These are phyloP conservation scores for Oreochromis mossambicus DNA, from an alignment of 2,797 vertebrate genomes.

Conservation along the genomic window DNA sequence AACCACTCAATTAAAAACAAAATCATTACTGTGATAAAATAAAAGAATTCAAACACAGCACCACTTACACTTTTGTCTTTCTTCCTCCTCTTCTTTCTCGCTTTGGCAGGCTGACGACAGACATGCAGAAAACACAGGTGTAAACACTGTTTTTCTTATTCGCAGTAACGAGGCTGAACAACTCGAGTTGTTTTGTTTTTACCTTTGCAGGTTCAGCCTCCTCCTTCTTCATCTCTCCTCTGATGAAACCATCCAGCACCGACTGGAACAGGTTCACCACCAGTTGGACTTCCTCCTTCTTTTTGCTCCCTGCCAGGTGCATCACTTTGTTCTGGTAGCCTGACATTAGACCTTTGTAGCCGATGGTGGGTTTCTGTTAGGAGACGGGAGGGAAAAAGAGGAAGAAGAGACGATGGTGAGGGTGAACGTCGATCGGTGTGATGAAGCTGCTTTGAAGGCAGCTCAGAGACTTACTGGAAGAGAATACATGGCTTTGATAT, in stretches of 20 bases:
- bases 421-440: neutral
- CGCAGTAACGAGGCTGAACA: neutral
- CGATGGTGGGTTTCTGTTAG: constrained; percentile 77
- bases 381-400: neutral
- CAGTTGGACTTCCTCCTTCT: constrained; percentile 87
- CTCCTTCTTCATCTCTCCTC: constrained; percentile 87
- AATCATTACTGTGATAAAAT: neutral
- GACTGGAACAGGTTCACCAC: constrained; percentile 98
- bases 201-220: constrained; percentile 91
- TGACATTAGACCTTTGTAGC: constrained; percentile 92
- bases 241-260: constrained; percentile 92
- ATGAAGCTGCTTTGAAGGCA: neutral
- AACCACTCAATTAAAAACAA: neutral
- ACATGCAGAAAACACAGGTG: neutral
- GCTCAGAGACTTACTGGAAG: constrained; percentile 79
- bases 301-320: constrained; percentile 82
- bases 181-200: neutral
- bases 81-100: constrained; percentile 92
- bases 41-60: neutral
- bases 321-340: constrained; percentile 90
- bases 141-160: neutral
- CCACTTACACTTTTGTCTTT: constrained; percentile 89
- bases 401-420: neutral
- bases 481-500: constrained; percentile 94
- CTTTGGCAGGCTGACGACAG: constrained; percentile 82